Evolutionary conservation across 2,797 vertebrate genomes (phyloP), one percentile per base, ranked within the genome.

Genomic region (Phylloscopus collybita): DNA sequence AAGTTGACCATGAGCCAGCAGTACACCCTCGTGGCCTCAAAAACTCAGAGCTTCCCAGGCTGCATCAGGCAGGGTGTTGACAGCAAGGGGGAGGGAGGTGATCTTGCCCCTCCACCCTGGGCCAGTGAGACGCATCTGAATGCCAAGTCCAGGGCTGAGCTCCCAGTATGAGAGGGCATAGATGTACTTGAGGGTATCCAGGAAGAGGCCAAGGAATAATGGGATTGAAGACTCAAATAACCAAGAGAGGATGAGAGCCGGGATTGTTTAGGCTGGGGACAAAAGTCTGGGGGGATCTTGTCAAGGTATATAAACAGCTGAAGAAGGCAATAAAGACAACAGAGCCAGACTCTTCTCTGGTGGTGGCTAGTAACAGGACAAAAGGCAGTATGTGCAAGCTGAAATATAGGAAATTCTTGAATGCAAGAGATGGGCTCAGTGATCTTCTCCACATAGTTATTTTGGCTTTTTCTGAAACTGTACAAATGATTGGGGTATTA

Each of bases 91-190:
- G 27, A 65, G 16, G 19, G n/a, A 75, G 18, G 12, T 49, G 78
- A 38, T 56, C 19, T 23, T 67, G 25, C 25, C 11, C 7, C 12
- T 76, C 44, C 4, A 2, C 26, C 17, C 25, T 4, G 19, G 8
- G 16, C 45, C 16, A 9, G 7, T 34, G 66, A 50, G 47, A 14
- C 16, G 11, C 13, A 10, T 26, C 44, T 17, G 65, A 21, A 30
- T 11, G 21, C 23, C 1, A 4, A 15, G 13, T 32, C n/a, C 11
- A 8, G 6, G 22, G 34, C 51, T 66, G 71, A 65, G 49, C n/a
- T 66, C 12, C 30, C 53, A 21, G 36, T 6, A 18, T 0, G 1
- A 45, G 51, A 71, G n/a, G 16, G 17, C 1, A 2, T 13, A 40
- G 56, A 21, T 14, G 4, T 18, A 8, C 22, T 34, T 15, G 20